phyloP scores from a whole-genome alignment of 2,113 vertebrate genomes.

The Prietella phreatophila region DNA sequence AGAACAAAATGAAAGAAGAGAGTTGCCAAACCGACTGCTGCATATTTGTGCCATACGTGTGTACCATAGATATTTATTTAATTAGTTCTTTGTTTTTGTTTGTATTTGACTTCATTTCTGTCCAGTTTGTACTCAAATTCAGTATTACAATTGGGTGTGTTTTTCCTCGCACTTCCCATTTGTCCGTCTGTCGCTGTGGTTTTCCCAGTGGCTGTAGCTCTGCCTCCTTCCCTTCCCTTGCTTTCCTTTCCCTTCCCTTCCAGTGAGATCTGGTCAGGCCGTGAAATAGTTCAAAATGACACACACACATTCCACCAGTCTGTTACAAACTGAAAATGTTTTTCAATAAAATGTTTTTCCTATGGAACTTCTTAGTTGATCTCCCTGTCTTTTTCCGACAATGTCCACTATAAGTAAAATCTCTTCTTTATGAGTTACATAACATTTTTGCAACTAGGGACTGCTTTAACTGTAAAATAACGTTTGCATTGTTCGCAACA shows the following conservation, averaged over 20 bases:
- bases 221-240: constrained; percentile 48
- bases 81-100: constrained; percentile 72
- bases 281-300: constrained; percentile 73
- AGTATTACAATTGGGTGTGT: constrained; percentile 97
- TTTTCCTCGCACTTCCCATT: constrained; percentile 71
- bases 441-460: neutral
- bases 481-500: neutral
- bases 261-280: constrained; percentile 81
- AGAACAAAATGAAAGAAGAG: constrained; percentile 60
- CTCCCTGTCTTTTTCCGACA: constrained; percentile 27
- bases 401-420: neutral
- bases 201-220: constrained; percentile 79
- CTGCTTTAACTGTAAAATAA: neutral
- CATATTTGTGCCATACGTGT: constrained; percentile 99
- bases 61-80: constrained; percentile 99
- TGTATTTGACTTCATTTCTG: constrained; percentile 73
- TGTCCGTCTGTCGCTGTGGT: constrained; percentile 74
- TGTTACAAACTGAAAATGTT: constrained; percentile 99
- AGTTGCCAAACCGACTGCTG: constrained; percentile 97
- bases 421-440: neutral
- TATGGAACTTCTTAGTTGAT: constrained; percentile 80
- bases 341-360: constrained; percentile 99
- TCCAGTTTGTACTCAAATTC: constrained; percentile 94
- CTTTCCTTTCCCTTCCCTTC: neutral
- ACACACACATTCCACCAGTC: constrained; percentile 90